phyloP scores from a whole-genome alignment of 2,797 vertebrate species.

The Aphelocoma californica region DNA sequence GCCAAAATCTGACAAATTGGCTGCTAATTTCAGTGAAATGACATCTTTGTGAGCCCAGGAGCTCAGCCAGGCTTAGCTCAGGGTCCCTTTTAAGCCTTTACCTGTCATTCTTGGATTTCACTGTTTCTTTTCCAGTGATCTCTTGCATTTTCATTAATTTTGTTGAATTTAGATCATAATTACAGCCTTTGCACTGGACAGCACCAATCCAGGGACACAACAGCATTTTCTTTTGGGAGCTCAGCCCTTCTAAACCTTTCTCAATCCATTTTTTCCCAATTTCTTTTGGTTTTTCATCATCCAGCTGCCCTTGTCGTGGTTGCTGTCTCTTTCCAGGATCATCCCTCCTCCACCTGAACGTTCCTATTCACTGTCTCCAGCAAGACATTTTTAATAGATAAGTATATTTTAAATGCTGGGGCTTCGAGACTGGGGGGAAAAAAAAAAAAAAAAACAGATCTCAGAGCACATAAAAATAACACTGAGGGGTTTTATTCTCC shows the following conservation, averaged over 20 bases:
- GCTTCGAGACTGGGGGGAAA: not conserved
- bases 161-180: not conserved
- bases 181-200: not conserved
- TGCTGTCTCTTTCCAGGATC: not conserved
- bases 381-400: not conserved
- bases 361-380: not conserved
- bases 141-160: not conserved
- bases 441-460: not conserved
- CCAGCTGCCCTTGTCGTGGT: not conserved
- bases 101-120: not conserved
- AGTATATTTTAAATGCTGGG: not conserved
- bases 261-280: fast-evolving
- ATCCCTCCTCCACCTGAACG: not conserved
- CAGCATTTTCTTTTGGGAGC: not conserved
- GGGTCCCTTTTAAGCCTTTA: not conserved
- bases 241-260: not conserved
- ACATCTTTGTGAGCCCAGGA: not conserved
- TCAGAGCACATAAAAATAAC: not conserved
- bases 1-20: not conserved
- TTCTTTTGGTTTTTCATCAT: not conserved
- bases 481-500: not conserved
- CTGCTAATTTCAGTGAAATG: not conserved
- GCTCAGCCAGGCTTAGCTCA: not conserved
- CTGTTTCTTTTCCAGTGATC: not conserved
- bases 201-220: not conserved